phyloP scores from a whole-genome alignment of 1,140 invertebrate species.

The Drosophila fuyamai region DNA sequence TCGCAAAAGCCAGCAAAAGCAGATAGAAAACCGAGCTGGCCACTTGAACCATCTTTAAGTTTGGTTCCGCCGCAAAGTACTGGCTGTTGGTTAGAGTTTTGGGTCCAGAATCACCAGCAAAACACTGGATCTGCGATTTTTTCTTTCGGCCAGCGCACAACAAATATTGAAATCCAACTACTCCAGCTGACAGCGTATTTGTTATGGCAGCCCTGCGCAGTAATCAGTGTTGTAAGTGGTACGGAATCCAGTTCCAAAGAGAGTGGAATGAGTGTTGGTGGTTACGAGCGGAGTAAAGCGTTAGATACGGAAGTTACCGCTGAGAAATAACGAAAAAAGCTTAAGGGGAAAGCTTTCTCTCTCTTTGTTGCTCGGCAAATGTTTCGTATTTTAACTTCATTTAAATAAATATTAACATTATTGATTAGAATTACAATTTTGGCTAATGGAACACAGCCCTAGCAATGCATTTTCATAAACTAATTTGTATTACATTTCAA shows the following conservation, averaged over 20 bases:
- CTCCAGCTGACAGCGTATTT: constrained; percentile 41
- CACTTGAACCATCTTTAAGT: constrained; percentile 8
- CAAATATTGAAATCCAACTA: constrained; percentile 28
- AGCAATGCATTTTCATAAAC: too few species aligned
- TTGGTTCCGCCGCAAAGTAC: not conserved
- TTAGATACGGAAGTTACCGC: constrained; percentile 23
- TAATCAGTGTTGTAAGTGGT: constrained; percentile 31
- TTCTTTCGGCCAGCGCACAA: constrained; percentile 32
- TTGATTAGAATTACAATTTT: constrained; percentile 15
- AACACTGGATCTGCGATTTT: constrained; percentile 27
- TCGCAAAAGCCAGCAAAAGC: constrained; percentile 39
- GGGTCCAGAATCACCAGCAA: not conserved
- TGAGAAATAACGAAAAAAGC: constrained; percentile 15
- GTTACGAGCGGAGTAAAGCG: not conserved
- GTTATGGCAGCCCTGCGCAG: constrained; percentile 32
- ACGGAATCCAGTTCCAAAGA: not conserved
- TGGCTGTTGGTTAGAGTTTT: not conserved
- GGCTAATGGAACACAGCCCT: not conserved
- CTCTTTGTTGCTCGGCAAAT: constrained; percentile 13
- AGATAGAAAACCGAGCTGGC: not conserved
- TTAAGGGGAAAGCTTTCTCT: constrained; percentile 21
- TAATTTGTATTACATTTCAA: too few species aligned
- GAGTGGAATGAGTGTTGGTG: constrained; percentile 8
- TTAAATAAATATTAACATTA: constrained; percentile 29
- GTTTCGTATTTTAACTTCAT: constrained; percentile 1